These are phyloP conservation scores for Teleogryllus oceanicus DNA, from an alignment of 2,888 invertebrate species.

Conservation along the genomic window DNA sequence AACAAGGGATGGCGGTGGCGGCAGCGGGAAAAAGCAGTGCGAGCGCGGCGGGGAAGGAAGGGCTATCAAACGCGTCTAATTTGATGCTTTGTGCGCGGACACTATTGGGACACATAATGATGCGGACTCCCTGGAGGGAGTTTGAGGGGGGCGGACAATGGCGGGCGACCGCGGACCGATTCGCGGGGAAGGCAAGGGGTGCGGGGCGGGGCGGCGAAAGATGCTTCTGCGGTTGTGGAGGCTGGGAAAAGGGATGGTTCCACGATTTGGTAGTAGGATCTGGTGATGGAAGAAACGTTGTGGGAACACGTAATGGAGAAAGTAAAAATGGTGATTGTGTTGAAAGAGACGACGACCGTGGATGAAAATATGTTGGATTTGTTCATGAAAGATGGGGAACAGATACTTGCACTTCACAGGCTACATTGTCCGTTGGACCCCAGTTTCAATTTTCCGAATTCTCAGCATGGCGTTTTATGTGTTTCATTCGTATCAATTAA, in stretches of 20 bases:
- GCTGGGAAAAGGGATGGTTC: not conserved
- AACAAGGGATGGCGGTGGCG: not conserved
- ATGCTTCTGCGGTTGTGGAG: not conserved
- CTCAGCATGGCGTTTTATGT: too few relatives aligned
- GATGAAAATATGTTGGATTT: too few relatives aligned
- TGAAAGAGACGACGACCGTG: too few relatives aligned
- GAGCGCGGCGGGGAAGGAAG: not conserved
- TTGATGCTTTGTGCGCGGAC: not conserved
- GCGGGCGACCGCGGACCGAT: not conserved
- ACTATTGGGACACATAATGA: conserved; percentile 18
- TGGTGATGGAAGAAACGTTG: too few relatives aligned
- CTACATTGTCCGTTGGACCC: too few relatives aligned
- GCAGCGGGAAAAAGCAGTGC: not conserved
- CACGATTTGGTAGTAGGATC: not conserved
- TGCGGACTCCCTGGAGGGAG: not conserved
- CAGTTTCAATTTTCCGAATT: too few relatives aligned
- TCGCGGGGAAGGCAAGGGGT: not conserved
- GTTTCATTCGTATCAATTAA: too few relatives aligned
- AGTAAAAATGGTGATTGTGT: too few relatives aligned
- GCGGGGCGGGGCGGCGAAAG: not conserved
- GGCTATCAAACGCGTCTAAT: not conserved
- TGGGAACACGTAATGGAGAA: too few relatives aligned
- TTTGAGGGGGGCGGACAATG: not conserved
- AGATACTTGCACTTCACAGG: too few relatives aligned
- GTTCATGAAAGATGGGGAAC: too few relatives aligned